Conservation (phyloP, 2,888 invertebrate species). For the Prostheceraeus crozeri region DNA sequence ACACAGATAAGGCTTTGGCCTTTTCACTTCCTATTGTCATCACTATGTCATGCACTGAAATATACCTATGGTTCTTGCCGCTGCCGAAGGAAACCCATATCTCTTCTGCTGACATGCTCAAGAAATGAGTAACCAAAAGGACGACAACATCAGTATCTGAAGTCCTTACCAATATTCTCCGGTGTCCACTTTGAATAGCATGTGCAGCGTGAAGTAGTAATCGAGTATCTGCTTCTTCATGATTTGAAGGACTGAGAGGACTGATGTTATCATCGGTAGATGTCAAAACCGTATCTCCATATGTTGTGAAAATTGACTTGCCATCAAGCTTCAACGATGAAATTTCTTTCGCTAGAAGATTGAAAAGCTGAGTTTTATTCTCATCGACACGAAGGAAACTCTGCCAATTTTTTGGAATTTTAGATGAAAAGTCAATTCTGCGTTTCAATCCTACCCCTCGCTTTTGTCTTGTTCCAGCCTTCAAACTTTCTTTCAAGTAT, state of each 20-base stretch:
- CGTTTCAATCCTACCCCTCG: no score
- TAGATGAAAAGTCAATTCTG: constrained; percentile 21
- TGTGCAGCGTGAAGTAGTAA: constrained; percentile 5
- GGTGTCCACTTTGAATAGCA: constrained; percentile 12
- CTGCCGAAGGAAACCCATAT: constrained; percentile 23
- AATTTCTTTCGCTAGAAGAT: constrained; percentile 34
- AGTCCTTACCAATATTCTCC: constrained; percentile 4
- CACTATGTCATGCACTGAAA: constrained; percentile 21
- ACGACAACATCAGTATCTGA: constrained; percentile 12
- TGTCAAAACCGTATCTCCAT: constrained; percentile 12
- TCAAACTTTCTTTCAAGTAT: constrained; percentile 31
- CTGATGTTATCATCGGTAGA: constrained; percentile 8
- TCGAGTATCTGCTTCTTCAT: constrained; percentile 14
- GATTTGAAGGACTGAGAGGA: constrained; percentile 8
- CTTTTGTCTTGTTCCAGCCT: constrained; percentile 32
- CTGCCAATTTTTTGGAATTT: constrained; percentile 31
- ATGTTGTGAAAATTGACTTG: constrained; percentile 26
- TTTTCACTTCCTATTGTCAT: not conserved
- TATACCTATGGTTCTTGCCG: constrained; percentile 25
- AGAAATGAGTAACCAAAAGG: constrained; percentile 19
- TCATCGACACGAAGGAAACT: constrained; percentile 38
- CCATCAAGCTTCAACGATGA: no score
- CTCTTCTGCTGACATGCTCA: constrained; percentile 20
- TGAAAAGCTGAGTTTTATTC: constrained; percentile 35
- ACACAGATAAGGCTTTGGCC: not conserved